Evolutionary conservation across 2,888 invertebrate species (phyloP).

Genomic region (Empis livida): DNA sequence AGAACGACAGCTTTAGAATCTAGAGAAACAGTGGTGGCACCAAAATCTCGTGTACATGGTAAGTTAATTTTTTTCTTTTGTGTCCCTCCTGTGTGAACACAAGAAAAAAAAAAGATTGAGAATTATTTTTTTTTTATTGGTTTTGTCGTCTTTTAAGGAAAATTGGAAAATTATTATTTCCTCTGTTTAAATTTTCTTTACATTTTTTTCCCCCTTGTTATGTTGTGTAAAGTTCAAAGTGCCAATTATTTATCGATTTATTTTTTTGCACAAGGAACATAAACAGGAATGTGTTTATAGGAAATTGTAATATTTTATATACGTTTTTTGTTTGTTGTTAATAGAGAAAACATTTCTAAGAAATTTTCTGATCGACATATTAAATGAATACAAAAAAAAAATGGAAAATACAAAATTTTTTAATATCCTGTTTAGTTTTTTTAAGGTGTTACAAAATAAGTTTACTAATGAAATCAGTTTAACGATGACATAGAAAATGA

Average conservation of each 20-base stretch:
- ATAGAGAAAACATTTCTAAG: background rate
- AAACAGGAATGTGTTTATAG: no score
- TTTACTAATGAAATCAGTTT: no score
- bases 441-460: no score
- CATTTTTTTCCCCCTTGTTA: background rate
- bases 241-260: conserved; percentile 5
- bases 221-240: background rate
- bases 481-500: no score
- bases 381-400: background rate
- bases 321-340: no score
- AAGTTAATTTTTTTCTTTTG: conserved; percentile 9
- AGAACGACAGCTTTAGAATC: conserved; percentile 66
- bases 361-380: background rate
- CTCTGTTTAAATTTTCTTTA: background rate
- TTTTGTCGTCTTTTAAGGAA: background rate
- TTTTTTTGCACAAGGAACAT: background rate
- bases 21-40: conserved; percentile 49
- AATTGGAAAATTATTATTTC: no score
- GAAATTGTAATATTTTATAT: background rate
- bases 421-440: no score
- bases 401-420: no score
- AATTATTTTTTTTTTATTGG: background rate
- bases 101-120: no score
- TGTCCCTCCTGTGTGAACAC: background rate
- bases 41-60: conserved; percentile 60